A percentile compares a stretch with the other conserved stretches of the same genome.
Evolutionary conservation across 2,888 invertebrate genomes (phyloP).

Genomic region (Pediacus dermestoides): DNA sequence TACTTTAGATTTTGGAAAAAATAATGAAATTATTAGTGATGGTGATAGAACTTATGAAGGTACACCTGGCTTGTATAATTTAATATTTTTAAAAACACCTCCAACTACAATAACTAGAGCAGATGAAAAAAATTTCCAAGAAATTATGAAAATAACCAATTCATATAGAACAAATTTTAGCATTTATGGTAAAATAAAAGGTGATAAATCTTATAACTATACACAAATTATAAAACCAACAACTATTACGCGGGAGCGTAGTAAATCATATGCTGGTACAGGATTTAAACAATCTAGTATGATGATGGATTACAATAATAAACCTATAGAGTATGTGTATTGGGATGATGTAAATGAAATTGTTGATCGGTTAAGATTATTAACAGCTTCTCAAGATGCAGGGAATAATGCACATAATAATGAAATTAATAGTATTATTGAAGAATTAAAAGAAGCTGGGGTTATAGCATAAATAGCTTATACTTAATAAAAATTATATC

Average conservation of each 20-base stretch:
- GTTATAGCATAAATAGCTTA: slow-evolving; percentile 17
- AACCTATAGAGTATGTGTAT: slow-evolving; percentile 21
- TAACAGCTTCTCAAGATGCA: slow-evolving; percentile 33
- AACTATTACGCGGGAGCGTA: too few relatives aligned
- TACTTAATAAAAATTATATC: slow-evolving; percentile 2
- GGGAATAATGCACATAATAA: slow-evolving; percentile 34
- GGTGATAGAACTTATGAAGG: too few relatives aligned
- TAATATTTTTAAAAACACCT: background rate
- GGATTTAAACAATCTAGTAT: background rate
- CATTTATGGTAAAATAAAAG: too few relatives aligned
- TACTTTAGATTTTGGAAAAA: slow-evolving; percentile 1
- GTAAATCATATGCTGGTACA: too few relatives aligned
- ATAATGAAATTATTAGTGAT: background rate
- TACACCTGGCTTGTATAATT: background rate
- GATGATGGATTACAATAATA: too few relatives aligned
- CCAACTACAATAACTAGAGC: background rate
- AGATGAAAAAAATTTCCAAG: slow-evolving; percentile 1
- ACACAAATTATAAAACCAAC: too few relatives aligned
- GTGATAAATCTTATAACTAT: too few relatives aligned
- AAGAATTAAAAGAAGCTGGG: slow-evolving; percentile 30
- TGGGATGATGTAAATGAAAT: slow-evolving; percentile 31
- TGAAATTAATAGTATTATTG: slow-evolving; percentile 42
- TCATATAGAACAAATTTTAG: too few relatives aligned
- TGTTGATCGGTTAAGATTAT: slow-evolving; percentile 33
- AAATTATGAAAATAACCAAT: background rate